Base-by-base conservation (phyloP, 2,797 vertebrate genomes). In the Bovichtus diacanthus region DNA sequence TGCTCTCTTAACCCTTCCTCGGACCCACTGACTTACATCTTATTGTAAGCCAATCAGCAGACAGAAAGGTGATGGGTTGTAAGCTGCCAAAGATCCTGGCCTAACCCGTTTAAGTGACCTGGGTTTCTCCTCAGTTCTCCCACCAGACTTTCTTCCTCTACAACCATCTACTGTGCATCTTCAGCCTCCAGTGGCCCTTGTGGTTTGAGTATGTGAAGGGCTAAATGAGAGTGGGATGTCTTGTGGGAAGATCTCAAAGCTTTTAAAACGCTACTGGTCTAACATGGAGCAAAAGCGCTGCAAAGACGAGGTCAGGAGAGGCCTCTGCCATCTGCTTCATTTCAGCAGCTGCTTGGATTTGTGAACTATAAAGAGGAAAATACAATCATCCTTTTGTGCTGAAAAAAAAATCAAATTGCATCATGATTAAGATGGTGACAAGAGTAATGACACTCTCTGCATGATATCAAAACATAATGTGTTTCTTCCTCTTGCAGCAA, bases 171-270 rank as follows among this genome's bases (percentile, higher is more conserved):
- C 62, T 55, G 29, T 0, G 6, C 66, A 61, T 59, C 53, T 77
- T 73, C 29, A 75, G 54, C 56, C 59, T 69, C 50, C 23, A 67
- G 55, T 49, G 63, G 64, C 77, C 60, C 51, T 74, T 66, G 60
- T 39, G 53, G 44, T 83, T 76, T 78, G 54, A 78, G 21, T 63
- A 65, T 10, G 41, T 51, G 21, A 65, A 54, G 58, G 72, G 50
- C 54, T 82, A 78, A 87, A 81, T 70, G 38, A 74, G 63, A 36
- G 60, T 76, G 73, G 53, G 79, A 58, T 43, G 60, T 62, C 47
- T 47, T 79, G 44, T 84, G 55, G 71, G 74, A 76, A 74, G 43
- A 80, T 77, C 58, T 78, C 43, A 75, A 78, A 71, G 59, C 50
- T 29, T 74, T 60, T 71, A 27, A 43, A 67, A 67, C 4, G 10